phyloP scores from a whole-genome alignment of 2,113 vertebrate genomes.

The Boulengeromyrus knoepffleri region DNA sequence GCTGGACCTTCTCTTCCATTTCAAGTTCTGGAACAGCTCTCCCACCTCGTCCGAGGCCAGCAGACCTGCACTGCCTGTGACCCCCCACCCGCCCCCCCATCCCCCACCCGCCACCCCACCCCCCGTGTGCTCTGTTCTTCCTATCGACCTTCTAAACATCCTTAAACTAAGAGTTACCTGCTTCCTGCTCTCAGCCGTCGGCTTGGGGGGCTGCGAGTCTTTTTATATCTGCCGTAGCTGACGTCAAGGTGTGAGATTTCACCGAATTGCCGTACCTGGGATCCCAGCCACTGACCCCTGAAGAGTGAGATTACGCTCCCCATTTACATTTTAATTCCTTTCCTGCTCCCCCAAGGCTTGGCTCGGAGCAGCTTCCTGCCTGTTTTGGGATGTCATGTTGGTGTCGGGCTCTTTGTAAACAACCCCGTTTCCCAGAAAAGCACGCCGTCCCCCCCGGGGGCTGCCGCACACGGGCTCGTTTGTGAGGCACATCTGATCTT shows the following conservation, averaged over 20 bases:
- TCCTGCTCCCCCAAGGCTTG: background rate
- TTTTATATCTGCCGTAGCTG: background rate
- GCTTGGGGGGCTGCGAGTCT: background rate
- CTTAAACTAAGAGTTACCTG: background rate
- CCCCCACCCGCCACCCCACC: background rate
- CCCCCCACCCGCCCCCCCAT: background rate
- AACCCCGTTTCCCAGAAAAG: background rate
- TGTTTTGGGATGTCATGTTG: background rate
- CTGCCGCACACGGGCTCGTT: background rate
- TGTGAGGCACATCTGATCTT: constrained; percentile 14
- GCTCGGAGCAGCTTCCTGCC: background rate
- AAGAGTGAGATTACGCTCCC: background rate
- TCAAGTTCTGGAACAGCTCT: background rate
- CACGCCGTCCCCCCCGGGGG: background rate
- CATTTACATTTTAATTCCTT: constrained; percentile 1
- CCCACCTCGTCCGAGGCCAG: background rate
- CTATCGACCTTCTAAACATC: background rate
- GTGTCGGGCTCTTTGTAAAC: background rate
- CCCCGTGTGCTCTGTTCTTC: background rate
- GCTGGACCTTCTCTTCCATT: background rate
- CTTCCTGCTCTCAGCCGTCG: background rate
- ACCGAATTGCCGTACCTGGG: background rate
- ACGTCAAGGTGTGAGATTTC: background rate
- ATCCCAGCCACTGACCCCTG: background rate
- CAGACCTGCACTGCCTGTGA: background rate